phyloP scores from a whole-genome alignment of 2,797 vertebrate species.

The Steatocranus sp. region DNA sequence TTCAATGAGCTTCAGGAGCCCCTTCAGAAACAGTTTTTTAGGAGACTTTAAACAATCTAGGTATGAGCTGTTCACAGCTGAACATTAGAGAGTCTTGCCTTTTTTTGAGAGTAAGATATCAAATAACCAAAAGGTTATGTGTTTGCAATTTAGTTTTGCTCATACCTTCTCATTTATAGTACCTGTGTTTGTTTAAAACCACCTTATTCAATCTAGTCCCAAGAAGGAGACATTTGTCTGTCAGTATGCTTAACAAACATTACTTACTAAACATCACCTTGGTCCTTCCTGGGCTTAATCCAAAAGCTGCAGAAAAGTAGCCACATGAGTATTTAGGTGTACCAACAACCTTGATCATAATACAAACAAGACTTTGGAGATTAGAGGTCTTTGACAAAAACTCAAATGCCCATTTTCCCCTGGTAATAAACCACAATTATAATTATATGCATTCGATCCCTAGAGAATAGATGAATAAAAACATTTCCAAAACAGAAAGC shows the following conservation, averaged over 20 bases:
- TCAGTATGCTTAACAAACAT: background rate
- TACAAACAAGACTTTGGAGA: conserved; percentile 11
- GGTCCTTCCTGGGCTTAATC: background rate
- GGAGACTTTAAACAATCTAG: background rate
- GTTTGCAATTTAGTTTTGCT: background rate
- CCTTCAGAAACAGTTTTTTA: background rate
- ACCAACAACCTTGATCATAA: background rate
- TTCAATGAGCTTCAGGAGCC: background rate
- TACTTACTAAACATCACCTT: background rate
- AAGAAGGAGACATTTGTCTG: background rate
- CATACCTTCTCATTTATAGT: background rate
- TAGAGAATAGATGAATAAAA: background rate
- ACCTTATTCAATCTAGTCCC: background rate
- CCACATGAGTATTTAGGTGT: background rate
- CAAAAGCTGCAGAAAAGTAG: background rate
- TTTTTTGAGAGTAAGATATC: background rate
- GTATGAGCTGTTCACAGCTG: background rate
- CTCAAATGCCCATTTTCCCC: background rate
- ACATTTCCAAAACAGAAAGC: background rate
- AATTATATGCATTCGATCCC: background rate
- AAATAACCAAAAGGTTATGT: background rate
- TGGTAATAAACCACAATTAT: conserved; percentile 5
- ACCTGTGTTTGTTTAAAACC: background rate
- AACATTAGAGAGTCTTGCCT: background rate
- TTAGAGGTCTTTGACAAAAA: background rate